Base-by-base conservation (phyloP, 2,113 vertebrate genomes). In the Neodontobutis hainanensis region DNA sequence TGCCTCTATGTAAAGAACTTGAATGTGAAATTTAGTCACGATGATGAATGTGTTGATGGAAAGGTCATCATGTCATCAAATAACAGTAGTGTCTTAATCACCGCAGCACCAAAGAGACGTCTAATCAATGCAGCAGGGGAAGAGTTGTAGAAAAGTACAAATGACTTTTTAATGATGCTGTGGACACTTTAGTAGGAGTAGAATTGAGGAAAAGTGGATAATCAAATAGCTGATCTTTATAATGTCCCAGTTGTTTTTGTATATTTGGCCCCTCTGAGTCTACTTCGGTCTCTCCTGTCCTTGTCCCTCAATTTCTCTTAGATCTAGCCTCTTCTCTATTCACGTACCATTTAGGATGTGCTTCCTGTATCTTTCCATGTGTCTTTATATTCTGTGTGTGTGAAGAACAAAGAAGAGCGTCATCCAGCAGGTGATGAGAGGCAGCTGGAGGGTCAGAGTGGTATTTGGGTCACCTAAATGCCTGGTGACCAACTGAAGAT, bases 141-240 rank as follows among this genome's bases (percentile, higher is more conserved):
- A 58, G 70, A 48, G 53, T 61, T 61, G 53, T 49, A 14, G 46
- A 12, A 64, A 72, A 70, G 52, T 43, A 76, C 78, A 87, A 85
- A 89, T 48, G 67, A 82, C 69, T 15, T 82, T 88, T 87, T 88
- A 85, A 87, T 84, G 83, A 73, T 58, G 35, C 46, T 70, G 0
- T 12, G 12, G 60, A 57, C n/a, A 11, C 59, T 48, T 46, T 34
- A 44, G 75, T 70, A 57, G 60, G 40, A 0, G 19, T 44, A 15
- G 45, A 16, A 4, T 40, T 53, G 62, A 75, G 65, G 19, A 60
- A 68, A 63, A 64, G 27, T 56, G 27, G 51, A 63, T 35, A 53
- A 59, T 61, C 57, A 70, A 49, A 66, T 64, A 53, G 38, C 46
- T 8, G 65, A 68, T 80, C 35, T 45, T 65, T 63, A 34, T 4